phyloP scores from a whole-genome alignment of 2,888 invertebrate species.

The Zygaena filipendulae region DNA sequence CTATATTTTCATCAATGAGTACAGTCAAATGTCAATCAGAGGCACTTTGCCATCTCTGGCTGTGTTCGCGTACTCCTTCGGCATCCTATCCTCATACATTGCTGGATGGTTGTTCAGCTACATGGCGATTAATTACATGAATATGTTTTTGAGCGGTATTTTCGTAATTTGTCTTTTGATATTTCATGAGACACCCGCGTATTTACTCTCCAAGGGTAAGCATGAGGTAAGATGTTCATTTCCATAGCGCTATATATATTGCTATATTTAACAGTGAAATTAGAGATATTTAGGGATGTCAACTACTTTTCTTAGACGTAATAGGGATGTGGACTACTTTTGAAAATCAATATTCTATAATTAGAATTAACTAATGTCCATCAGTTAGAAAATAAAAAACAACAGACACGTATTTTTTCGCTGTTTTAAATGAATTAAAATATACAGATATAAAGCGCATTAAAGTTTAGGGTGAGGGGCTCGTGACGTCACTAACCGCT shows the following conservation, averaged over 20 bases:
- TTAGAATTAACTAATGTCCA: no score
- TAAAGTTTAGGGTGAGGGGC: no score
- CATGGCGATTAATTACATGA: constrained; percentile 23
- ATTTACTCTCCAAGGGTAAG: constrained; percentile 21
- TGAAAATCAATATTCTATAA: no score
- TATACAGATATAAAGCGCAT: no score
- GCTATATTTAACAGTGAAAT: background rate
- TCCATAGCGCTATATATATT: background rate
- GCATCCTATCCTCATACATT: constrained; percentile 22
- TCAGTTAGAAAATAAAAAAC: no score
- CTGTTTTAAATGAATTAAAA: no score
- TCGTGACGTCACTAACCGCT: no score
- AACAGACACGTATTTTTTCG: no score
- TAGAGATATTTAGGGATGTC: no score
- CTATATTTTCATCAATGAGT: constrained; percentile 64
- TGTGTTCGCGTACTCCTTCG: constrained; percentile 19
- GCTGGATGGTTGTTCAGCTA: constrained; percentile 27
- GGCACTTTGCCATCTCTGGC: constrained; percentile 19
- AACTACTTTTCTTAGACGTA: no score
- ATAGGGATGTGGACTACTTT: no score
- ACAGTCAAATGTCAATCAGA: constrained; percentile 23
- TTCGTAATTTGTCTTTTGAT: constrained; percentile 19
- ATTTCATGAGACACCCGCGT: constrained; percentile 25
- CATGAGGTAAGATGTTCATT: constrained; percentile 22
- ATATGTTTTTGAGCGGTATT: constrained; percentile 17